Evolutionary conservation across 1,140 invertebrate species (phyloP).

Genomic region (Wiebesia pumilae): DNA sequence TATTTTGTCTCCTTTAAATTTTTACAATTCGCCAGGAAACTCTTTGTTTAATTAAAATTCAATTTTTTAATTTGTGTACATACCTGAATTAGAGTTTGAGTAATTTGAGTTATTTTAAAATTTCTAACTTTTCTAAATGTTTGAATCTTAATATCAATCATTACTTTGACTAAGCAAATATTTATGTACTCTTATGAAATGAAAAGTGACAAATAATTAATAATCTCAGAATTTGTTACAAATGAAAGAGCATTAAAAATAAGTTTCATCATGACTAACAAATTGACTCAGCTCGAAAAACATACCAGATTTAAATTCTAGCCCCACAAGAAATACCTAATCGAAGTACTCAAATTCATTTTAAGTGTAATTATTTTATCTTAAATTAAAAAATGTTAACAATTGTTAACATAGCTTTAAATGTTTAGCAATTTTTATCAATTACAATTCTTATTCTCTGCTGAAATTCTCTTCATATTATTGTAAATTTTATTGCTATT

Average conservation of each 20-base stretch:
- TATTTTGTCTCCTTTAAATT: neutral
- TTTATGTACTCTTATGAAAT: neutral
- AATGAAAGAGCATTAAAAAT: neutral
- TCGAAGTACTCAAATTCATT: neutral
- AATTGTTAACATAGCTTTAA: too few species aligned
- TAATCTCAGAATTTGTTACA: neutral
- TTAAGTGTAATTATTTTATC: neutral
- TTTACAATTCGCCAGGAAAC: neutral
- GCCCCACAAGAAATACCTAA: neutral
- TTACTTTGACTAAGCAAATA: neutral
- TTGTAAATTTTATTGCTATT: neutral
- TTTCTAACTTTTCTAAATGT: neutral
- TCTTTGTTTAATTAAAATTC: too few species aligned
- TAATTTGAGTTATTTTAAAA: neutral
- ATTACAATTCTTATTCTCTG: neutral
- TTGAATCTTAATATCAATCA: neutral
- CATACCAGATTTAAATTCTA: neutral
- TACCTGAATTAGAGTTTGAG: too few species aligned
- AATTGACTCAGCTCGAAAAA: slow-evolving; percentile 3
- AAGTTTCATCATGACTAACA: neutral
- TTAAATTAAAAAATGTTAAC: too few species aligned
- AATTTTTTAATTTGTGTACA: too few species aligned
- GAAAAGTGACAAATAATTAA: neutral
- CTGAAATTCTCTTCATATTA: neutral
- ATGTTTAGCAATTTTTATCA: too few species aligned